These are phyloP conservation scores for Papilio demoleus DNA, from an alignment of 2,888 invertebrate genomes.

Conservation along the genomic window DNA sequence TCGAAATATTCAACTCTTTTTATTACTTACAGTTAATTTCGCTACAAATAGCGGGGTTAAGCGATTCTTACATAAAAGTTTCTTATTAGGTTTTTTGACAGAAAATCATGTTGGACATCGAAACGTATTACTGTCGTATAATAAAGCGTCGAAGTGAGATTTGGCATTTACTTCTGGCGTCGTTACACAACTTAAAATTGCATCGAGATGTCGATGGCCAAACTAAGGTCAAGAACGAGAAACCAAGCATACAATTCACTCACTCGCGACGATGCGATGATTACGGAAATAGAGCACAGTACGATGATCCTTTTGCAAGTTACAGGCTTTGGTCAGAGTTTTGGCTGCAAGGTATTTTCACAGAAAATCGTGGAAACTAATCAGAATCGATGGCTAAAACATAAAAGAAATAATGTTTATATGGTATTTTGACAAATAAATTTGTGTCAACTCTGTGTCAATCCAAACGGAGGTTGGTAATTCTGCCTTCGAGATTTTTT, in stretches of 20 bases:
- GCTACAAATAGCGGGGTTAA: constrained; percentile 45
- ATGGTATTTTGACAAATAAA: constrained; percentile 79
- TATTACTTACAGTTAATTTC: constrained; percentile 31
- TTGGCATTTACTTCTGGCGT: constrained; percentile 79
- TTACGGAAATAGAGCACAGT: constrained; percentile 43
- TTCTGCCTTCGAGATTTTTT: constrained; percentile 38
- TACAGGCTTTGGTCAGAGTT: constrained; percentile 32
- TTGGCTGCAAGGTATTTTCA: constrained; percentile 46
- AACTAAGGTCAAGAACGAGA: constrained; percentile 74
- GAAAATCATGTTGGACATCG: constrained; percentile 41
- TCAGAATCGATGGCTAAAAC: constrained; percentile 63
- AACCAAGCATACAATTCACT: constrained; percentile 61
- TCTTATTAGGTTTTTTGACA: constrained; percentile 54
- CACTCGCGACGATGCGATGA: constrained; percentile 49
- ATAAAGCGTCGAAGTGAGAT: constrained; percentile 56
- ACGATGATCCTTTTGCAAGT: constrained; percentile 36
- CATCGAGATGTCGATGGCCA: constrained; percentile 65
- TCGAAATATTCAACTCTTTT: not conserved
- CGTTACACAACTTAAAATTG: constrained; percentile 78
- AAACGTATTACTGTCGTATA: constrained; percentile 52
- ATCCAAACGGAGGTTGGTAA: constrained; percentile 51
- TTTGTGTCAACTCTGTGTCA: constrained; percentile 66
- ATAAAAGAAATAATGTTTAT: constrained; percentile 75
- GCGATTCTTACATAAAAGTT: constrained; percentile 49
- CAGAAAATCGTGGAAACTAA: constrained; percentile 59